Percentiles rank a stretch among this genome's conserved stretches.
phyloP scores from a whole-genome alignment of 2,113 vertebrate species.

The Gila orcuttii region DNA sequence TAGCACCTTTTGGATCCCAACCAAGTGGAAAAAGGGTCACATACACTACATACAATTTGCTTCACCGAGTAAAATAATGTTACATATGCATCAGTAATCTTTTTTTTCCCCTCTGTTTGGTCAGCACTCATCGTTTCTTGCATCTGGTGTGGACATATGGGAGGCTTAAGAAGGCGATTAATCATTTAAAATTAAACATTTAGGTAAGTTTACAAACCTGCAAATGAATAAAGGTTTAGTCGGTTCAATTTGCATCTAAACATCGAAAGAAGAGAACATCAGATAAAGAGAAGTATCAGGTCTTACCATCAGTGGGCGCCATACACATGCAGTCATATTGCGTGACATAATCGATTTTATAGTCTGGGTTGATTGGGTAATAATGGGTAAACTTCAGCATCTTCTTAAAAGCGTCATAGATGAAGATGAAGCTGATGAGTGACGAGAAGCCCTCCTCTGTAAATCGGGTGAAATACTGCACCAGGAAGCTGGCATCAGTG shows the following conservation, averaged over 20 bases:
- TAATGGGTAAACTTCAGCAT: constrained; percentile 93
- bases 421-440: constrained; percentile 99
- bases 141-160: neutral
- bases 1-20: neutral
- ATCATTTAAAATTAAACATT: neutral
- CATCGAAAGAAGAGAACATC: neutral
- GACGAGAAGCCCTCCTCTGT: constrained; percentile 97
- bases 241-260: neutral
- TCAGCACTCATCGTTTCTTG: neutral
- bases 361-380: constrained; percentile 91
- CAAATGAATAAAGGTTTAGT: neutral
- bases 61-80: constrained; percentile 27
- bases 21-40: constrained; percentile 12
- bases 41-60: constrained; percentile 25
- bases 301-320: constrained; percentile 82
- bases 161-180: neutral
- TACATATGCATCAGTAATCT: constrained; percentile 38
- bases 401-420: constrained; percentile 98
- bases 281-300: no score
- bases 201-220: neutral
- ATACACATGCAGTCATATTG: constrained; percentile 89
- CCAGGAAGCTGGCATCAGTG: constrained; percentile 94
- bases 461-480: constrained; percentile 98
- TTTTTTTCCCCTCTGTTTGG: constrained; percentile 25
- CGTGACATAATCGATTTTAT: constrained; percentile 81